Evolutionary conservation across 2,888 invertebrate genomes (phyloP), one percentile per base, ranked within the genome.

Genomic region (Thymelicus sylvestris): DNA sequence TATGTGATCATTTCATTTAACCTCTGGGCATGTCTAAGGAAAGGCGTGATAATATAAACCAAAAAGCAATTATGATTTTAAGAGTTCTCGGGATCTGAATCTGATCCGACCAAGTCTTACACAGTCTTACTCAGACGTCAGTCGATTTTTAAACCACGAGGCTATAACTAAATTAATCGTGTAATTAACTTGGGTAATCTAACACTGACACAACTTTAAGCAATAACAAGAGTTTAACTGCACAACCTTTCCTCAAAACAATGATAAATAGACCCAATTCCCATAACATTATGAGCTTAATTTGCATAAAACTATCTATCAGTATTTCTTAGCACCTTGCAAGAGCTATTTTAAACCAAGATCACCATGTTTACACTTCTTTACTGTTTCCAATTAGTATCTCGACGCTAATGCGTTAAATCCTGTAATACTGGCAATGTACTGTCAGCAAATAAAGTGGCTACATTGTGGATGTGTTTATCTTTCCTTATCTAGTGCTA

Each of bases 331-430:
- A 55, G 5, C 55, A 55, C 24, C 24, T 12, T 52, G 19, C 52
- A 10, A 12, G 5, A 19, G 64, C 31, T 70, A 65, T 70, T 70
- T 65, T 39, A 19, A 60, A 50, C 55, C 69, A 57, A 64, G 64
- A 59, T 48, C 57, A 59, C 38, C 57, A 12, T 69, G 65, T 70
- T 70, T 65, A 70, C 64, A 70, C 62, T 52, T 86, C 82, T 86
- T 86, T 86, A 83, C 80, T 79, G 75, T 75, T 74, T 79, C 79
- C 82, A 84, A 86, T 85, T 85, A 85, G 83, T 76, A 78, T 75
- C 76, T 80, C 75, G 79, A 80, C 78, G 82, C 75, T 85, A 86
- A 84, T 78, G 79, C 76, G 80, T 82, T 76, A 83, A 80, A 80
- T 83, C 83, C 83, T 79, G 80, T 73, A 69, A 47, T 72, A 74